Evolutionary conservation across 2,797 vertebrate genomes (phyloP).

Genomic region (Aselliscus stoliczkanus): DNA sequence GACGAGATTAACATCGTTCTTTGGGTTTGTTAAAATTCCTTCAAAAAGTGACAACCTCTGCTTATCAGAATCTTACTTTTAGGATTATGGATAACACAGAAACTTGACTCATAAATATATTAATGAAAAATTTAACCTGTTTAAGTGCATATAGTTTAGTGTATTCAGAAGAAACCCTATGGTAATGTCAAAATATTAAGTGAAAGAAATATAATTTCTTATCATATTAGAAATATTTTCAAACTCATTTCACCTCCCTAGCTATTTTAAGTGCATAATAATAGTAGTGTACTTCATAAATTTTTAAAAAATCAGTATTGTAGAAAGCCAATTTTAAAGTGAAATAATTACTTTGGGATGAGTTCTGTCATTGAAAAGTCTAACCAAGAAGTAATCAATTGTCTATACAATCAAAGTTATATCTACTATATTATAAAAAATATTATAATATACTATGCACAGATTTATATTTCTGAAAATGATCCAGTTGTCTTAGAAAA

Average conservation of each 20-base stretch:
- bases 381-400: conserved; percentile 42
- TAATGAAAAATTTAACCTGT: neutral
- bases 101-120: neutral
- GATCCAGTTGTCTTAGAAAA: conserved; percentile 30
- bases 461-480: conserved; percentile 60
- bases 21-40: conserved; percentile 11
- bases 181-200: neutral
- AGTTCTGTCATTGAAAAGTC: conserved; percentile 65
- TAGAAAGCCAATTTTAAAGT: neutral
- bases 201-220: neutral
- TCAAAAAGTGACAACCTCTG: neutral
- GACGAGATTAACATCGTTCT: neutral
- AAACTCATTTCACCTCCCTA: neutral
- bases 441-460: neutral
- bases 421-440: conserved; percentile 45
- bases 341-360: conserved; percentile 13
- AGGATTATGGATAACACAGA: neutral
- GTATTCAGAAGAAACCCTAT: neutral
- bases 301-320: neutral
- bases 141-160: neutral
- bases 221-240: neutral
- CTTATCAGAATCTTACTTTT: neutral
- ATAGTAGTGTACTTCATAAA: neutral
- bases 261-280: neutral
- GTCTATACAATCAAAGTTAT: conserved; percentile 51